Percentiles rank a stretch among this genome's conserved stretches.
Conservation (phyloP, 2,888 invertebrate genomes). For the Altica lythri region DNA sequence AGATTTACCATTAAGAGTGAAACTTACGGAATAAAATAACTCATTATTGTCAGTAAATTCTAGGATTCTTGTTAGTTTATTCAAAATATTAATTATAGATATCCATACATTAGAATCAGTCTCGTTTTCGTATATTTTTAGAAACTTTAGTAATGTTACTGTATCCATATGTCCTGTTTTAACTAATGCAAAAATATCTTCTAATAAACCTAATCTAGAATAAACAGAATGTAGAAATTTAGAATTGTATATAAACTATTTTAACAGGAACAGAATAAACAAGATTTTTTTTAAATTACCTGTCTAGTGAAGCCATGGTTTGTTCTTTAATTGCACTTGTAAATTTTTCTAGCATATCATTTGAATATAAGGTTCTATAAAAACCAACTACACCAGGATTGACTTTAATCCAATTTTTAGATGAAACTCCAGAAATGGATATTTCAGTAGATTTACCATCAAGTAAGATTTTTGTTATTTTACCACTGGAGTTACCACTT, state of each 20-base stretch:
- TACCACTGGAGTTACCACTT: constrained; percentile 66
- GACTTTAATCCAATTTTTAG: constrained; percentile 83
- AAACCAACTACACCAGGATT: constrained; percentile 79
- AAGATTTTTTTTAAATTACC: constrained; percentile 51
- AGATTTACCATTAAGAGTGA: too few species aligned
- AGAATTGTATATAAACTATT: too few species aligned
- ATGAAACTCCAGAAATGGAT: constrained; percentile 70
- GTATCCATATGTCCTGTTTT: constrained; percentile 84
- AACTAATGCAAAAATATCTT: constrained; percentile 90
- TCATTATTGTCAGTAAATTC: constrained; percentile 80
- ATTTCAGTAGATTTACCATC: constrained; percentile 65
- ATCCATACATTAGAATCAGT: constrained; percentile 94
- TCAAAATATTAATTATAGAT: constrained; percentile 75
- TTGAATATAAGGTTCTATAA: constrained; percentile 84
- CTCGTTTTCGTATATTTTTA: constrained; percentile 82
- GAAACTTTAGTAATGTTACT: constrained; percentile 78
- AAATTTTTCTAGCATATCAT: constrained; percentile 73
- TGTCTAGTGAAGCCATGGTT: constrained; percentile 83
- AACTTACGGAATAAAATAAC: constrained; percentile 63
- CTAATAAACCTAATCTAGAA: constrained; percentile 72
- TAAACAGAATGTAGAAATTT: too few species aligned
- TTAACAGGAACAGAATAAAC: background rate
- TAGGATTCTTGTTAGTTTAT: constrained; percentile 73
- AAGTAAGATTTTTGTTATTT: constrained; percentile 49
- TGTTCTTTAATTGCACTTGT: constrained; percentile 79